Evolutionary conservation across 2,888 invertebrate species (phyloP), one percentile per base, ranked within the genome.

Genomic region (Allygus modestus): DNA sequence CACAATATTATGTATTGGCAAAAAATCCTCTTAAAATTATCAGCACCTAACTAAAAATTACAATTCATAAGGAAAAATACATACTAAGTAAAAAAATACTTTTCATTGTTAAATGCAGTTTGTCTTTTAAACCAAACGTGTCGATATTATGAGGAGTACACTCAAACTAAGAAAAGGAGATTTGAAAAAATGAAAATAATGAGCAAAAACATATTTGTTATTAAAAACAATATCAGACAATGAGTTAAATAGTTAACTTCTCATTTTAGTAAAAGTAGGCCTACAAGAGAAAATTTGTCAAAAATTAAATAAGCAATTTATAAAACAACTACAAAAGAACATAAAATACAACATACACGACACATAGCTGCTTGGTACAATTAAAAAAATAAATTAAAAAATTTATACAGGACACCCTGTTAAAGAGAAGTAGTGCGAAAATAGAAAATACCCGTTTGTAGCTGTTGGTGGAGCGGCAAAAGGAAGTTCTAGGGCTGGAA

Each of bases 391-490:
- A 69, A 69, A 33, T 31, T 23, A 71, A 37, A 71, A n/a, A 37
- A 37, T 41, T 71, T 23, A 71, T 41, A 71, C 71, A 71, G 71
- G 71, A 37, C 33, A 71, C 71, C 71, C 71, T 71, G 71, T 71
- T 65, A 9, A 65, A 65, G 31, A 65, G 26, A 17, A 46, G 4
- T 17, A 46, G 12, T 17, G 17, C 1, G 46, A 17, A n/a, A 46
- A 46, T 46, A 46, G n/a, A 54, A 54, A 54, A 54, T 15, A 54
- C 54, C 54, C 23, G 54, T 54, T 54, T 46, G 12, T 11, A 46
- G 46, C 12, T 46, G 17, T 37, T 37, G 12, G 46, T 46, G 9
- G 37, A 37, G 1, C 9, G 46, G 17, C 46, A 4, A 46, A 54
- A 15, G 54, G 54, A 23, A 9, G 20, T 46, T 46, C 46, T 7